phyloP scores from a whole-genome alignment of 2,888 invertebrate species.

The Torymus aiolomorphi region DNA sequence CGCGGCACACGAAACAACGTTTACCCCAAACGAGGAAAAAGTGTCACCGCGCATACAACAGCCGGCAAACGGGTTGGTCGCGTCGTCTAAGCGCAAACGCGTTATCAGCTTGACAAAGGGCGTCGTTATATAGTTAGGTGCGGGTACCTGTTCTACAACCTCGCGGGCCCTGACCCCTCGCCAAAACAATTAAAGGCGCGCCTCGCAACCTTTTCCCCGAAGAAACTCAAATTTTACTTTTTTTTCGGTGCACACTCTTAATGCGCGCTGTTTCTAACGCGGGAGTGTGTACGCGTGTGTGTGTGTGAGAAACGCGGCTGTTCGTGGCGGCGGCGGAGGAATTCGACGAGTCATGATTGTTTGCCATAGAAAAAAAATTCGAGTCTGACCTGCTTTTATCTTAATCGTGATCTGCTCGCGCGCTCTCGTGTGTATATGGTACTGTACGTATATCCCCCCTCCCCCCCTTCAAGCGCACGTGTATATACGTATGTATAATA shows the following conservation, averaged over 20 bases:
- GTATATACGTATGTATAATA: constrained; percentile 42
- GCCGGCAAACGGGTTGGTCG: too few relatives aligned
- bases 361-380: constrained; percentile 14
- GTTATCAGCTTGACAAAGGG: too few relatives aligned
- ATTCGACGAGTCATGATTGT: constrained; percentile 56
- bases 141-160: too few relatives aligned
- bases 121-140: too few relatives aligned
- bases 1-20: too few relatives aligned
- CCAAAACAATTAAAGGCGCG: constrained; percentile 46
- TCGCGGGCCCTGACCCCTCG: too few relatives aligned
- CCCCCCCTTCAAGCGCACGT: constrained; percentile 27
- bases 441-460: too few relatives aligned
- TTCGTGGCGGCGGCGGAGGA: constrained; percentile 16
- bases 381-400: constrained; percentile 55
- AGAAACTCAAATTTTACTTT: too few relatives aligned
- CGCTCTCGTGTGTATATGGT: not conserved
- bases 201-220: constrained; percentile 3
- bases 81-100: too few relatives aligned
- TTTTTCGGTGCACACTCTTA: too few relatives aligned
- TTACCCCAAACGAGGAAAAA: too few relatives aligned
- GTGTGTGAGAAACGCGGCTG: constrained; percentile 45
- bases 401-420: constrained; percentile 60
- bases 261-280: not conserved
- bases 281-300: not conserved
- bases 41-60: too few relatives aligned